Base-by-base conservation (phyloP, 2,888 invertebrate genomes). In the Gari tellinella region DNA sequence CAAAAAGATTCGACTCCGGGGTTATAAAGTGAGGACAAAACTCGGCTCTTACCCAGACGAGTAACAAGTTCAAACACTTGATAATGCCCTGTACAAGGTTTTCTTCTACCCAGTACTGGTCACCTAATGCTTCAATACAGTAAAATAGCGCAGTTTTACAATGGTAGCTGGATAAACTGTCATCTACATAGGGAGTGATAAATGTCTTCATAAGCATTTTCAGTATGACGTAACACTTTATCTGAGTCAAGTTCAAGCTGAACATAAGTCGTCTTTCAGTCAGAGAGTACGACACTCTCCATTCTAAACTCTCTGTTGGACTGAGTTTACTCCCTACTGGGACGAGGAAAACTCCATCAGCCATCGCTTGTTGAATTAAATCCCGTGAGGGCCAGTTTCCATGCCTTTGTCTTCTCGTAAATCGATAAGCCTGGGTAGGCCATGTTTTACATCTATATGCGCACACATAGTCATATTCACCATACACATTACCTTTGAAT, bases 1-100 rank as follows among this genome's bases (percentile, higher is more conserved):
- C 37, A 23, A 66, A 26, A 15, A 66, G 31, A 37, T 66, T 66
- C 15, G 40, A 45, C 52, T 31, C 40, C 8, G 58, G 52, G 38
- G 52, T 60, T 2, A 66, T 45, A 52, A 46, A 66, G 37, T 53
- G 40, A 5, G 66, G 60, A 51, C 65, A 65, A n/a, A n/a, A n/a
- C n/a, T n/a, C n/a, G n/a, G 43, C 58, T 57, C 52, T 21, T 14
- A 23, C 23, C 8, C 17, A 41, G 14, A 31, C 51, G 12, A 23
- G 26, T 23, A 58, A 21, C n/a, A 14, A 3, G 14, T 15, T 21
- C 43, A 66, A 31, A 31, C 37, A 43, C 10, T 12, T 8, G 25
- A 19, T 40, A 10, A 51, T 49, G 40, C 57, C 51, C 7, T 0
- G 7, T 23, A 66, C 5, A 25, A 52, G 19, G 10, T 31, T 49